phyloP scores from a whole-genome alignment of 2,113 vertebrate species.

The Dicrurus megarhynchus region DNA sequence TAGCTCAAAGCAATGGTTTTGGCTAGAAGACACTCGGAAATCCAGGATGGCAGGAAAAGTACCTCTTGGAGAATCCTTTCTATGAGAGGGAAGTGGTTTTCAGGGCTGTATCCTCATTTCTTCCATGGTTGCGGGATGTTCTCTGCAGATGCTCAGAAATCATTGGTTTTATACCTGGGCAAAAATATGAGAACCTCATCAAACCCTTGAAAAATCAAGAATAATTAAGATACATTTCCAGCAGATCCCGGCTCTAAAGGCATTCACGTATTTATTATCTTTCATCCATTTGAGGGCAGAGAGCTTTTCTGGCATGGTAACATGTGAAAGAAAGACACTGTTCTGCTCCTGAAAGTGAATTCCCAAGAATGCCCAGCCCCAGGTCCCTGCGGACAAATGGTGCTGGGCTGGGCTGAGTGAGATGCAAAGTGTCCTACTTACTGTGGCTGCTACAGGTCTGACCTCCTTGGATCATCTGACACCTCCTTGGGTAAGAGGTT shows the following conservation, averaged over 20 bases:
- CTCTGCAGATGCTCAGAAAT: not conserved
- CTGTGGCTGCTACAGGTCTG: conserved; percentile 20
- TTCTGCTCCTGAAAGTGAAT: not conserved
- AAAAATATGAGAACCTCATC: not conserved
- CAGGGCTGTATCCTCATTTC: not conserved
- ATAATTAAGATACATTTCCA: not conserved
- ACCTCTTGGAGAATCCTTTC: not conserved
- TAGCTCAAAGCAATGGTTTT: not conserved
- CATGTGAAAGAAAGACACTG: not conserved
- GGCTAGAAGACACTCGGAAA: not conserved
- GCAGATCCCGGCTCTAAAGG: not conserved
- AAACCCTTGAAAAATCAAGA: not conserved
- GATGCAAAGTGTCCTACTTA: conserved; percentile 9
- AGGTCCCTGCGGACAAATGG: not conserved
- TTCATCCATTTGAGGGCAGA: not conserved
- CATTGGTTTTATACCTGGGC: rapidly evolving
- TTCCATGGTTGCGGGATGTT: not conserved
- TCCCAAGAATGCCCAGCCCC: not conserved
- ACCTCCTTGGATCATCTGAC: conserved; percentile 46
- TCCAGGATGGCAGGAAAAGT: not conserved
- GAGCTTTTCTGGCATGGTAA: not conserved
- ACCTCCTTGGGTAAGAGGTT: conserved; percentile 43
- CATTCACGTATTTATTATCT: not conserved
- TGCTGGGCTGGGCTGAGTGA: not conserved
- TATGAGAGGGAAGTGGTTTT: not conserved